Evolutionary conservation across 2,797 vertebrate genomes (phyloP), one percentile per base, ranked within the genome.

Genomic region (Malacoctenus gilli): DNA sequence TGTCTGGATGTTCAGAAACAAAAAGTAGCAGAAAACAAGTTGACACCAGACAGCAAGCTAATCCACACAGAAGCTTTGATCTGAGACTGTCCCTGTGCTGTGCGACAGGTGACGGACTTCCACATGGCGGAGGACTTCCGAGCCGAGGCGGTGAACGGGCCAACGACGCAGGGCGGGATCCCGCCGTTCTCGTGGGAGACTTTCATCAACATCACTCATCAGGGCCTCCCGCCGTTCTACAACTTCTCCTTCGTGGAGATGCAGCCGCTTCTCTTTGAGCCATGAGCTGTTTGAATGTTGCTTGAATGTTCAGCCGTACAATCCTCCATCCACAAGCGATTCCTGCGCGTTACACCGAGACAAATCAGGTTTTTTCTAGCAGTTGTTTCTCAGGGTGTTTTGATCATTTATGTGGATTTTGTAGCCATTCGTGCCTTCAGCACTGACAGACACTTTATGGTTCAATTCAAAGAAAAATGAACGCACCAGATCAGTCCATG

Each of bases 181-280:
- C 93, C 93, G 0, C 82, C 91, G 2, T 98, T 98, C 80, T 64
- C 3, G 25, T 98, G 96, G 96, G 89, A 72, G 12, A 40, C 22
- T 2, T 98, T 95, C 84, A 91, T 93, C 86, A 72, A 44, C 74
- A 91, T 95, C 0, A 80, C 67, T 4, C 96, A 98, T 64, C 81
- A 88, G 72, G 95, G 95, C 11, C 90, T 98, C 78, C 96, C 96
- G 0, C 85, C n/a, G 1, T 80, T 51, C 0, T 98, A 95, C 83
- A 91, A 98, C 87, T 98, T 95, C 50, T 80, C 76, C 14, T 98
- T 98, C 1, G 9, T 95, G 72, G 83, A 43, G 55, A 95, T 95
- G 94, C 80, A 89, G 85, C 96, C 96, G 0, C 62, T 75, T 39
- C 80, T 92, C 56, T 92, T 90, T 32, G 0, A 9, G 0, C 91